Evolutionary conservation across 2,113 vertebrate species (phyloP).

Genomic region (Trematomus loennbergii): DNA sequence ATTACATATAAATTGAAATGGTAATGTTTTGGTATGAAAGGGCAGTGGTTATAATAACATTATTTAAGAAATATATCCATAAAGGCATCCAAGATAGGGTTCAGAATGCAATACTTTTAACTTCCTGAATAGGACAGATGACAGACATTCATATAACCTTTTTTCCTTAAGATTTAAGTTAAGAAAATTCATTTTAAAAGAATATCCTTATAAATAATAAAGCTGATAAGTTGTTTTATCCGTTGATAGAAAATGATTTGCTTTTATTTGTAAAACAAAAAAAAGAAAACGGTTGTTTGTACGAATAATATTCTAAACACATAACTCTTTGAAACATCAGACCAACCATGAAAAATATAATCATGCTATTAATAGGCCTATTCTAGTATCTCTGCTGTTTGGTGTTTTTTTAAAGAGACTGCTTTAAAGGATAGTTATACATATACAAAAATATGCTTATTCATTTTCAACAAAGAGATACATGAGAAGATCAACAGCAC

Average conservation of each 20-base stretch:
- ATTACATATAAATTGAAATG: slow-evolving; percentile 84
- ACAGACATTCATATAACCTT: slow-evolving; percentile 68
- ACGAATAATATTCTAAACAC: not conserved
- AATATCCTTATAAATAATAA: slow-evolving; percentile 1
- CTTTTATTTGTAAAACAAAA: not conserved
- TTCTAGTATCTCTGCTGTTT: too few relatives aligned
- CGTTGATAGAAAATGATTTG: not conserved
- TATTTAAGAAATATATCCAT: slow-evolving; percentile 75
- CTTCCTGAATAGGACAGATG: slow-evolving; percentile 71
- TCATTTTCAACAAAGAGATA: too few relatives aligned
- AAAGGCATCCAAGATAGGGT: slow-evolving; percentile 54
- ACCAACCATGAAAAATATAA: not conserved
- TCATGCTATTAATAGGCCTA: too few relatives aligned
- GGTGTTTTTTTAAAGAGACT: too few relatives aligned
- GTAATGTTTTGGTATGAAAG: slow-evolving; percentile 78
- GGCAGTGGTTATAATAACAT: slow-evolving; percentile 75
- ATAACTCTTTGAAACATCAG: not conserved
- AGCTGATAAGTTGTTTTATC: not conserved
- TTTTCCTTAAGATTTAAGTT: slow-evolving; percentile 51
- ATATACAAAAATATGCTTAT: too few relatives aligned
- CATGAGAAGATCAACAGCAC: too few relatives aligned
- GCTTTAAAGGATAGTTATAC: too few relatives aligned
- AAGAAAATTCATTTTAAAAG: slow-evolving; percentile 26
- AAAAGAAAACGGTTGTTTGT: not conserved
- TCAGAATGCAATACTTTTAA: slow-evolving; percentile 73